phyloP scores from a whole-genome alignment of 2,113 vertebrate genomes.

The Campylomormyrus tamandua region DNA sequence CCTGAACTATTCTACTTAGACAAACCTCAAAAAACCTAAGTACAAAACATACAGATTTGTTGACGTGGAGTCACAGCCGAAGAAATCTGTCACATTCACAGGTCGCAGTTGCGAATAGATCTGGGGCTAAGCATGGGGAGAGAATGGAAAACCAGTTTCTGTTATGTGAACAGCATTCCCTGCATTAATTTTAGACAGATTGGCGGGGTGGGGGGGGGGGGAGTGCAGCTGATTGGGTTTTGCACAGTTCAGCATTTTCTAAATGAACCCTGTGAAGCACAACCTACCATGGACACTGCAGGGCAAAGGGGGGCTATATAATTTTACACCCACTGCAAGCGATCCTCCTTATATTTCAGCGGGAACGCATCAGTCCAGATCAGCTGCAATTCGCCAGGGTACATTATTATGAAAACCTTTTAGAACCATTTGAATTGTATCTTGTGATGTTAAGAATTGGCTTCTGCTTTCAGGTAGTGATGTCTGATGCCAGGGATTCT shows the following conservation, averaged over 20 bases:
- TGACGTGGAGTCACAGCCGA: not conserved
- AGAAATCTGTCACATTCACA: not conserved
- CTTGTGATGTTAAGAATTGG: not conserved
- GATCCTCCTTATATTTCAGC: not conserved
- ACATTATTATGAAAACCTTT: not conserved
- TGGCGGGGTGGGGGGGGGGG: not conserved
- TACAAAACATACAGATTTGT: not conserved
- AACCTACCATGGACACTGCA: not conserved
- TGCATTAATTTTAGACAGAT: conserved; percentile 12
- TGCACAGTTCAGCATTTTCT: not conserved
- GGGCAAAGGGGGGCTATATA: not conserved
- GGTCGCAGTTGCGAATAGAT: not conserved
- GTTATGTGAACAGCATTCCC: conserved; percentile 3
- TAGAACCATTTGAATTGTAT: not conserved
- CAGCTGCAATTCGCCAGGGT: not conserved
- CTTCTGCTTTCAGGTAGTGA: not conserved
- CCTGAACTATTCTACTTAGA: not conserved
- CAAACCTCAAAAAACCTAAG: not conserved
- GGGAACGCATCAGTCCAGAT: not conserved
- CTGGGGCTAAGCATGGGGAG: not conserved
- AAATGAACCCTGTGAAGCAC: conserved; percentile 7
- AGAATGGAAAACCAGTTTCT: not conserved
- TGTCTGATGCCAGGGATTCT: not conserved
- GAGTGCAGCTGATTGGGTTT: not conserved
- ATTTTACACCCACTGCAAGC: not conserved